These are phyloP conservation scores for Synergus gifuensis DNA, from an alignment of 2,888 invertebrate genomes.

Conservation along the genomic window DNA sequence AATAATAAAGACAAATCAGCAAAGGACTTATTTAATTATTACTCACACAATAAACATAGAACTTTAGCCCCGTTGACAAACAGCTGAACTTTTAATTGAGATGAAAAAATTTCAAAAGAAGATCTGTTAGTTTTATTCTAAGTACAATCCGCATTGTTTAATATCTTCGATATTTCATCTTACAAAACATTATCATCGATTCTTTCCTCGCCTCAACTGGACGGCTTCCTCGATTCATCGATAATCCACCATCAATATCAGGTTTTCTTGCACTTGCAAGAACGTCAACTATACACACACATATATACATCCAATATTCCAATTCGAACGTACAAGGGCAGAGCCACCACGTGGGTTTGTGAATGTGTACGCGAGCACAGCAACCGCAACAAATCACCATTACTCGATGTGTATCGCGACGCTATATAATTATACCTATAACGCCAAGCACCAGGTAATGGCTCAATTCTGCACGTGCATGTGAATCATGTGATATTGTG, in stretches of 20 bases:
- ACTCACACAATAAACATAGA: no score
- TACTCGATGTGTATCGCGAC: conserved; percentile 77
- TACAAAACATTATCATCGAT: conserved; percentile 27
- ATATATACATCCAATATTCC: neutral
- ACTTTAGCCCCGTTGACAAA: no score
- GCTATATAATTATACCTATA: conserved; percentile 77
- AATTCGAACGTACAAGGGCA: conserved; percentile 36
- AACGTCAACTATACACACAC: conserved; percentile 18
- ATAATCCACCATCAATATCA: conserved; percentile 48
- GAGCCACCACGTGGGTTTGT: conserved; percentile 59
- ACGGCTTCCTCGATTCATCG: conserved; percentile 39
- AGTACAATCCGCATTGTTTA: no score
- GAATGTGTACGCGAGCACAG: conserved; percentile 62
- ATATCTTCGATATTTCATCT: no score
- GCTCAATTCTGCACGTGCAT: conserved; percentile 76
- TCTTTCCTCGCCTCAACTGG: neutral
- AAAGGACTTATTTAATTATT: no score
- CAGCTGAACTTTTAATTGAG: no score
- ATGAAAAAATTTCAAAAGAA: no score
- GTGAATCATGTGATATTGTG: conserved; percentile 71
- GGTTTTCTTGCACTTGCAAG: conserved; percentile 44
- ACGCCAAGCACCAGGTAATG: conserved; percentile 76
- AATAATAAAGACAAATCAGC: no score
- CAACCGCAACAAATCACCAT: conserved; percentile 76
- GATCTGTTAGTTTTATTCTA: no score